Base-by-base conservation (phyloP, 2,888 invertebrate species). In the Punctoribates punctum region DNA sequence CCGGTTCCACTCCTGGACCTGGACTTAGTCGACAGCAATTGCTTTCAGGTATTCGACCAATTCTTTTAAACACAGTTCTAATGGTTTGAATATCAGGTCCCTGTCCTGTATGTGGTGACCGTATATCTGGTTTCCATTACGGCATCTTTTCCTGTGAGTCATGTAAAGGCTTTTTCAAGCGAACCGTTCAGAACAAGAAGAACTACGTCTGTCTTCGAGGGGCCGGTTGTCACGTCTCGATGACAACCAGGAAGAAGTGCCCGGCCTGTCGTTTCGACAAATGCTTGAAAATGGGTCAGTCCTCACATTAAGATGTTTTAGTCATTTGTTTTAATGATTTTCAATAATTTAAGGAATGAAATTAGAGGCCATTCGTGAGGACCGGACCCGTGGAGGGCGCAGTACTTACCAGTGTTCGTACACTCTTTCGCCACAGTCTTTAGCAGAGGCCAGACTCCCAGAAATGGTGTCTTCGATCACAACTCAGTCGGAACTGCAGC, bases 101-200 rank as follows among this genome's bases (percentile, higher is more conserved):
- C 0, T 96, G 96, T 83, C 95, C 96, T 17, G 94, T 96, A 76
- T 96, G 96, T 84, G 94, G 94, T 3, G 96, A 96, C 85, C 93
- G 94, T 84, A 95, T 95, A 83, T 94, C 94, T 81, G 95, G 97
- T 38, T 97, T 96, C 86, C 97, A 97, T 85, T 97, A 97, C 85
- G 97, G 97, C 15, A 96, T 96, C 81, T 96, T 96, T 86, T 96
- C 95, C 15, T 97, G 97, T 85, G 97, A 97, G 84, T 94, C 94
- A 25, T 97, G 97, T 85, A 97, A 97, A 85, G 96, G 96, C 1
- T 97, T 97, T 86, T 97, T 97, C 87, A 97, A 97, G 85, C 88
- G 97, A 78, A 97, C 96, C 25, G 96, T 97, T n/a, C 97, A 97
- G 86, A 97, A 97, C 84, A 89, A 96, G 81, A 97, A 97, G 86